Evolutionary conservation across 1,140 invertebrate species (phyloP).

Genomic region (Philotrypesis tridentata): DNA sequence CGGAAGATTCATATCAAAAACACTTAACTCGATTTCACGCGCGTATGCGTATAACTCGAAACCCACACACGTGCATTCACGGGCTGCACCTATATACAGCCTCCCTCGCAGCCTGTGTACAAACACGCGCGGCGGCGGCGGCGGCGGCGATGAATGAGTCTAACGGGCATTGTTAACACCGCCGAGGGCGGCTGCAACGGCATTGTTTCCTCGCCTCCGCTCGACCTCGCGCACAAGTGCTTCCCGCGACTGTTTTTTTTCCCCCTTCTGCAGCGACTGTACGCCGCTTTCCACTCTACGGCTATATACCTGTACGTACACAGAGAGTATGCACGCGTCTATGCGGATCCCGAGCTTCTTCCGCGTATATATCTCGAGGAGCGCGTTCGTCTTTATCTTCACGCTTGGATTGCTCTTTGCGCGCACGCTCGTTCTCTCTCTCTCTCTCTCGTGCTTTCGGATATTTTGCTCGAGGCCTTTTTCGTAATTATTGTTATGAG

Average conservation of each 20-base stretch:
- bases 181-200: constrained; percentile 33
- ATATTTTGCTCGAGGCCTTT: background rate
- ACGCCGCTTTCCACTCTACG: background rate
- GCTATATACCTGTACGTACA: too few species aligned
- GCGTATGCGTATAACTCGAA: background rate
- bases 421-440: too few species aligned
- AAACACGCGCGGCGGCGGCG: background rate
- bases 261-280: background rate
- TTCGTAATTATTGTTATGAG: too few species aligned
- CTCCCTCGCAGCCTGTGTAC: background rate
- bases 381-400: background rate
- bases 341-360: background rate
- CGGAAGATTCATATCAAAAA: background rate
- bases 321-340: too few species aligned
- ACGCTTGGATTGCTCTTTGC: background rate
- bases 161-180: constrained; percentile 55
- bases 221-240: constrained; percentile 8
- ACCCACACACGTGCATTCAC: constrained; percentile 14
- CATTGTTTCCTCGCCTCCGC: constrained; percentile 48
- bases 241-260: constrained; percentile 11
- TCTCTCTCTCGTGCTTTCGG: background rate
- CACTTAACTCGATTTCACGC: constrained; percentile 6
- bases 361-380: background rate
- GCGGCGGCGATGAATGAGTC: constrained; percentile 47
- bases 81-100: background rate